phyloP scores from a whole-genome alignment of 1,140 invertebrate species.

The Aphelenchoides besseyi region DNA sequence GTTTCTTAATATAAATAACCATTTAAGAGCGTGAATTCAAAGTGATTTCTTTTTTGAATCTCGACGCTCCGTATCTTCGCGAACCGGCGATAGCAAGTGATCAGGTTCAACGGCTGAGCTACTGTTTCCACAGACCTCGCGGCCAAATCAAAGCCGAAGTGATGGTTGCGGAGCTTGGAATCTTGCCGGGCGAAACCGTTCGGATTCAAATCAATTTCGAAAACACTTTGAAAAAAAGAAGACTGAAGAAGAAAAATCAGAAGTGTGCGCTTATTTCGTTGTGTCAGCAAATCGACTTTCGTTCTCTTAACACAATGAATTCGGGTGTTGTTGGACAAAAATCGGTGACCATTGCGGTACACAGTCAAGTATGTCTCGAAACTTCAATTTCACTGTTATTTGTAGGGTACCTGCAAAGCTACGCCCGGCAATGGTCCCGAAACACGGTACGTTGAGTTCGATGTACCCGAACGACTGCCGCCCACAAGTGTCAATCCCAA shows the following conservation, averaged over 20 bases:
- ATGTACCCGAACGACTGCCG: conserved; percentile 37
- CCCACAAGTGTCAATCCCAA: conserved; percentile 49
- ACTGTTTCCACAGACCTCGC: conserved; percentile 35
- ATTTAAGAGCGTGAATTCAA: conserved; percentile 42
- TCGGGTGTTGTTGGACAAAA: conserved; percentile 23
- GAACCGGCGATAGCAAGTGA: conserved; percentile 28
- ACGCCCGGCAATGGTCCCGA: conserved; percentile 39
- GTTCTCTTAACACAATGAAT: conserved; percentile 24
- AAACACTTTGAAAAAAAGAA: conserved; percentile 42
- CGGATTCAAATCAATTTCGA: conserved; percentile 35
- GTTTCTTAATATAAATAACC: conserved; percentile 12
- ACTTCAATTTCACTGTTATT: background rate
- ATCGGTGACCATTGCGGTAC: conserved; percentile 45
- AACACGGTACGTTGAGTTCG: conserved; percentile 37
- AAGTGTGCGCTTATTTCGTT: conserved; percentile 44
- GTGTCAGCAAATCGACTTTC: conserved; percentile 48
- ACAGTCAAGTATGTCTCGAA: conserved; percentile 37
- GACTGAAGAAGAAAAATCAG: conserved; percentile 38
- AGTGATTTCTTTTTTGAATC: conserved; percentile 47
- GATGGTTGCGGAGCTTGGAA: conserved; percentile 36
- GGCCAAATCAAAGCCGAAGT: conserved; percentile 40
- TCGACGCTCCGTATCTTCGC: conserved; percentile 49
- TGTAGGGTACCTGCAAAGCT: conserved; percentile 48
- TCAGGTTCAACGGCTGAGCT: conserved; percentile 27
- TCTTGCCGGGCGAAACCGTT: conserved; percentile 41